Evolutionary conservation across 2,888 invertebrate genomes (phyloP), one percentile per base, ranked within the genome.

Genomic region (Aphidoletes aphidimyza): DNA sequence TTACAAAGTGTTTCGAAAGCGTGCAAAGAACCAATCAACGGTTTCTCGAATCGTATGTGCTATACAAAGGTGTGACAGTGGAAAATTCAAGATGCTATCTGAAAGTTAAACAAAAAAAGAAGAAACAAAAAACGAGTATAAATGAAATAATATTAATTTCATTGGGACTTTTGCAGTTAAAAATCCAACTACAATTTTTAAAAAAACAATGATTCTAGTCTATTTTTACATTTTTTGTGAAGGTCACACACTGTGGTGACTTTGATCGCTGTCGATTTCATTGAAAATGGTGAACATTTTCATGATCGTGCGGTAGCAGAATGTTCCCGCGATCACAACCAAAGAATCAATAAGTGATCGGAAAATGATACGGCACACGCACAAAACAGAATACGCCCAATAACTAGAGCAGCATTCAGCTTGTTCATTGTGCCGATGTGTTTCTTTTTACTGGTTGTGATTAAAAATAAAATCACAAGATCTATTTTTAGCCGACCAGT

Each of bases 401-500:
- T 69, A 30, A 30, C 30, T 30, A 14, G 1, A 11, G 34, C 1
- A 5, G 14, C 30, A 3, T 69, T 69, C n/a, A 19, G 22, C 54
- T 42, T 42, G 42, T 42, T 42, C 3, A 54, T 69, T 34, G 69
- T 30, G 9, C 69, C 8, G 69, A 69, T 26, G 5, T 26, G 2
- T 54, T 54, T 8, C 30, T 30, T 30, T 69, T 30, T 30, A 14
- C 69, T 30, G 30, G 69, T 30, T 69, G 11, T 69, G 30, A 26
- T 69, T 69, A 69, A 69, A 69, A 69, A 69, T 69, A 69, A 69
- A 69, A 69, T 30, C 34, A 14, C 17, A 14, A n/a, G 14, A 11
- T 30, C 69, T 69, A 69, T 69, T 69, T 69, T 69, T 69, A 69
- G 69, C 3, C 69, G 34, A 69, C 69, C 9, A 69, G 69, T 69